Base-by-base conservation (phyloP, 2,113 vertebrate species). In the Anser cygnoides region DNA sequence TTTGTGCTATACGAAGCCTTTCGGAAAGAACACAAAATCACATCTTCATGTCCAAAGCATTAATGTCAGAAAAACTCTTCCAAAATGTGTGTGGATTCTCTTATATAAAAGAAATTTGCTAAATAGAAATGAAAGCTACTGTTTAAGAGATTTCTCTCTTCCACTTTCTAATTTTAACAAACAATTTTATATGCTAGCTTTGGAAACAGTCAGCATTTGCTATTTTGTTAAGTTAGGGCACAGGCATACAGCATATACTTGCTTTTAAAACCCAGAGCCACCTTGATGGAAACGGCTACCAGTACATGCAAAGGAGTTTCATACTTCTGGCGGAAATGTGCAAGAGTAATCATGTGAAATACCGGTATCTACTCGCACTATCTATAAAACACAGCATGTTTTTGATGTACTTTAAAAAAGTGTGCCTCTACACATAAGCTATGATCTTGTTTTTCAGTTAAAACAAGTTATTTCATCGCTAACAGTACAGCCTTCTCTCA, bases 401-500 rank as follows among this genome's bases (percentile, higher is more conserved):
- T 93, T 70, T 73, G 43, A 73, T 44, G 17, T 26, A 23, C 12
- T 77, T 19, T 28, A 19, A 63, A 28, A 39, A 54, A 68, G 44
- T 37, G 22, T 4, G 2, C 63, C 76, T 93, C 7, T 67, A 28
- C 2, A 87, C 44, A 46, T 73, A 89, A 65, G 62, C 62, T 29
- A 9, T 41, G 62, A 65, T 65, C 62, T 65, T 65, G 37, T 65
- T 65, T 65, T 65, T 65, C 17, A 82, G 83, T 90, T 74, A 84
- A 96, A 87, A 61, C 50, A 77, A 94, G 68, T 57, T 85, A 59
- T 86, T 96, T 85, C 70, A 92, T 80, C 91, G 84, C 67, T 94
- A 95, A 92, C 79, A 91, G 92, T 67, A 87, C 83, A 93, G 90
- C 21, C 74, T 96, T 96, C 84, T 91, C 87, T 70, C 95, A 62